Percentiles rank a stretch among this genome's conserved stretches.
These are phyloP conservation scores for Trachythela sp. DNA, from an alignment of 64 coral and sea anemone genomes.

Conservation along the genomic window DNA sequence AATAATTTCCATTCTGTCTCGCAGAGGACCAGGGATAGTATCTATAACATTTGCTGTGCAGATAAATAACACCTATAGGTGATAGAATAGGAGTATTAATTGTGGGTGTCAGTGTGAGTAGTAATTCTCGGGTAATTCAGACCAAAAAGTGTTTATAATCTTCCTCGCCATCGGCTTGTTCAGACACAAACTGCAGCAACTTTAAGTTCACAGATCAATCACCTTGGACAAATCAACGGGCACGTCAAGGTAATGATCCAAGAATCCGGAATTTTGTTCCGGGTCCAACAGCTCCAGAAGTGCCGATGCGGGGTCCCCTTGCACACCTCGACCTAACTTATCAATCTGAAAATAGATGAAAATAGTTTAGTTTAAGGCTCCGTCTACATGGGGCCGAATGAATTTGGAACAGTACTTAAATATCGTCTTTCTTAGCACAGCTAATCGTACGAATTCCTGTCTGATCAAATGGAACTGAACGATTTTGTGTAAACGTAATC, in stretches of 20 bases:
- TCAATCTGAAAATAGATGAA: slow-evolving; percentile 57
- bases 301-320: slow-evolving; percentile 90
- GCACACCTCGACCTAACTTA: slow-evolving; percentile 93
- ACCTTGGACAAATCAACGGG: slow-evolving; percentile 98
- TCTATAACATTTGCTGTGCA: slow-evolving; percentile 94
- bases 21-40: slow-evolving; percentile 84
- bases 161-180: too few species aligned
- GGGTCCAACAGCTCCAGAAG: slow-evolving; percentile 86
- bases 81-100: neutral
- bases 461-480: too few species aligned
- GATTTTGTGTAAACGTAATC: neutral
- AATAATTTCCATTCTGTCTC: slow-evolving; percentile 99
- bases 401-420: too few species aligned
- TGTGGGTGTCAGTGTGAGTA: neutral
- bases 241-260: slow-evolving; percentile 96
- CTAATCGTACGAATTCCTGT: too few species aligned
- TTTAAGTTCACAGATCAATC: too few species aligned
- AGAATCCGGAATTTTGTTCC: slow-evolving; percentile 91
- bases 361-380: neutral
- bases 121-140: neutral
- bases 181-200: too few species aligned
- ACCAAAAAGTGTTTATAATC: neutral
- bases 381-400: too few species aligned
- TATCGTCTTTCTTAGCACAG: too few species aligned
- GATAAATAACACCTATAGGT: slow-evolving; percentile 80